These are phyloP conservation scores for Apocheima hispidaria DNA, from an alignment of 2,888 invertebrate species.

Conservation along the genomic window DNA sequence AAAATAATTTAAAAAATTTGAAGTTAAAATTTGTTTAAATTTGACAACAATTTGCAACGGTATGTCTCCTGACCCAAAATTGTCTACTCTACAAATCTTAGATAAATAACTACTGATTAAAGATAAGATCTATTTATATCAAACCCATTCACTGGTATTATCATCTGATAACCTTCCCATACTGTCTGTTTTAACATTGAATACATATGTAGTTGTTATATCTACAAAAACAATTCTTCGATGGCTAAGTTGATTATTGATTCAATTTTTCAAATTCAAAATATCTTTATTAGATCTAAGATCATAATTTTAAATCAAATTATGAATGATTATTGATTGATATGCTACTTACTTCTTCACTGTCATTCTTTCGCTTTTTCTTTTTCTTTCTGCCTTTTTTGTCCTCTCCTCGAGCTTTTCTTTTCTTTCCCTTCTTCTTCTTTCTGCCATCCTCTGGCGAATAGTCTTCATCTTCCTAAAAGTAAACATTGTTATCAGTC, in stretches of 20 bases:
- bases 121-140: slow-evolving; percentile 16
- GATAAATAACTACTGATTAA: slow-evolving; percentile 16
- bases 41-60: neutral
- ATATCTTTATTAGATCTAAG: too few relatives aligned
- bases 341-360: slow-evolving; percentile 88
- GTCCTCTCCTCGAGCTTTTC: slow-evolving; percentile 95
- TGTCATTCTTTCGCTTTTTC: slow-evolving; percentile 97
- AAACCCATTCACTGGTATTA: neutral
- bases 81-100: neutral
- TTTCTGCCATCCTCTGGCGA: slow-evolving; percentile 94
- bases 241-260: neutral
- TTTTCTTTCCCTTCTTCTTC: slow-evolving; percentile 97
- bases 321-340: neutral
- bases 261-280: too few relatives aligned
- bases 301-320: too few relatives aligned
- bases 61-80: neutral
- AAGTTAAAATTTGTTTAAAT: neutral
- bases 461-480: slow-evolving; percentile 93
- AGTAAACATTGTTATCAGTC: slow-evolving; percentile 37
- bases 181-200: neutral
- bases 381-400: slow-evolving; percentile 97
- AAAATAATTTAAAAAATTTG: neutral
- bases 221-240: neutral
- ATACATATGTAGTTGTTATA: neutral
- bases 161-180: slow-evolving; percentile 8